phyloP scores from a whole-genome alignment of 2,113 vertebrate species.

The Mirza zaza region DNA sequence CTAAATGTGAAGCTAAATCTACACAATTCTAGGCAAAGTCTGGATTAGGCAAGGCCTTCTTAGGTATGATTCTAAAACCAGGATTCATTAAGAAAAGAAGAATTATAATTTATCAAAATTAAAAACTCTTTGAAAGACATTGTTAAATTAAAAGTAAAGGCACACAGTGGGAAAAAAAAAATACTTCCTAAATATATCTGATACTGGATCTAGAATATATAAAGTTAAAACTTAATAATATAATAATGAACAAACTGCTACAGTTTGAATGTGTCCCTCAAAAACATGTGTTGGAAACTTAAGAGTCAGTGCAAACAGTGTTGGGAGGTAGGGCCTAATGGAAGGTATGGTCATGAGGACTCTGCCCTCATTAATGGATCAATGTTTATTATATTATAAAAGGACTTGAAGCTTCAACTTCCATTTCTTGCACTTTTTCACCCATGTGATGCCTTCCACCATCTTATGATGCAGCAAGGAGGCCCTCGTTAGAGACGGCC shows the following conservation, averaged over 20 bases:
- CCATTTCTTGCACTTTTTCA: not conserved
- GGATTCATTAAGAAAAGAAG: not conserved
- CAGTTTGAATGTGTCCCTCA: not conserved
- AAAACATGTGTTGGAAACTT: not conserved
- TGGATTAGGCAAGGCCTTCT: not conserved
- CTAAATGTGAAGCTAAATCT: not conserved
- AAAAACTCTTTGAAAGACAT: not conserved
- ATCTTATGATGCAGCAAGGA: not conserved
- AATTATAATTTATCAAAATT: not conserved
- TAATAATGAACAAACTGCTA: not conserved
- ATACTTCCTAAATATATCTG: not conserved
- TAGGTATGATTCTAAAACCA: not conserved
- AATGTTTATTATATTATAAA: not conserved
- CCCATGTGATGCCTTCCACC: not conserved
- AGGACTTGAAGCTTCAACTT: not conserved
- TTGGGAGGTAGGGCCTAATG: not conserved
- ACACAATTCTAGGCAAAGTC: not conserved
- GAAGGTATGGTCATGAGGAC: not conserved
- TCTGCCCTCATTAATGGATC: not conserved
- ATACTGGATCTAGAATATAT: not conserved
- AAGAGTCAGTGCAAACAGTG: not conserved
- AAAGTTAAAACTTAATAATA: not conserved
- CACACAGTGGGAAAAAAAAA: not conserved
- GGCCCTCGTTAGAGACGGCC: rapidly evolving
- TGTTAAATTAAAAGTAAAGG: not conserved